phyloP scores from a whole-genome alignment of 2,888 invertebrate species.

The Scaeva pyrastri region DNA sequence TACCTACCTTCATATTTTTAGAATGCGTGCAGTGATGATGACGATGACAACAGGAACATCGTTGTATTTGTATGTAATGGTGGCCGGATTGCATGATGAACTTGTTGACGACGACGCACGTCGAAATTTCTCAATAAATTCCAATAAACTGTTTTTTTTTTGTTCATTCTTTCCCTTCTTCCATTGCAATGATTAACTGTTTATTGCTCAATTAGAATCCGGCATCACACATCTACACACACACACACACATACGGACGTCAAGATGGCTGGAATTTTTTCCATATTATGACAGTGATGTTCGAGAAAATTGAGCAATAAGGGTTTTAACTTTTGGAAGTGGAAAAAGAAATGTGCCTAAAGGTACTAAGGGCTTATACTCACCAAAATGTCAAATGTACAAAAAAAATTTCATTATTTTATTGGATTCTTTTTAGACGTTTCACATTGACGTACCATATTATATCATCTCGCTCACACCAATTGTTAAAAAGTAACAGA shows the following conservation, averaged over 20 bases:
- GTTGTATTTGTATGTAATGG: slow-evolving; percentile 1
- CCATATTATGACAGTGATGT: slow-evolving; percentile 34
- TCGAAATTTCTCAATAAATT: slow-evolving; percentile 71
- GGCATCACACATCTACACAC: slow-evolving; percentile 13
- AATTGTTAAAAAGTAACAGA: too few species aligned
- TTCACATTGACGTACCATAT: too few species aligned
- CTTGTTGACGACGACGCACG: slow-evolving; percentile 55
- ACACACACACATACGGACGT: slow-evolving; percentile 24
- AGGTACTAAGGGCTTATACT: too few species aligned
- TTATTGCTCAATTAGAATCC: slow-evolving; percentile 74
- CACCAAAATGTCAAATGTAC: too few species aligned
- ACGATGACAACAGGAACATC: slow-evolving; percentile 23
- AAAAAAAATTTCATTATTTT: too few species aligned
- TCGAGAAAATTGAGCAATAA: not conserved
- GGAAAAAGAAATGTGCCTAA: too few species aligned
- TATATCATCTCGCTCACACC: too few species aligned
- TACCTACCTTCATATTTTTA: slow-evolving; percentile 43
- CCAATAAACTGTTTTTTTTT: slow-evolving; percentile 37
- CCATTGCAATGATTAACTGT: slow-evolving; percentile 68
- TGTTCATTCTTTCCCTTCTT: slow-evolving; percentile 24
- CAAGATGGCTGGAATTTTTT: slow-evolving; percentile 58
- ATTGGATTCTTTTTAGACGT: too few species aligned
- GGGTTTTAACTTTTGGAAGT: too few species aligned
- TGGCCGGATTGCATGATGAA: slow-evolving; percentile 53
- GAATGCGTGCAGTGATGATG: slow-evolving; percentile 55